Conservation (phyloP, 2,797 vertebrate species). For the Champsocephalus gunnari region DNA sequence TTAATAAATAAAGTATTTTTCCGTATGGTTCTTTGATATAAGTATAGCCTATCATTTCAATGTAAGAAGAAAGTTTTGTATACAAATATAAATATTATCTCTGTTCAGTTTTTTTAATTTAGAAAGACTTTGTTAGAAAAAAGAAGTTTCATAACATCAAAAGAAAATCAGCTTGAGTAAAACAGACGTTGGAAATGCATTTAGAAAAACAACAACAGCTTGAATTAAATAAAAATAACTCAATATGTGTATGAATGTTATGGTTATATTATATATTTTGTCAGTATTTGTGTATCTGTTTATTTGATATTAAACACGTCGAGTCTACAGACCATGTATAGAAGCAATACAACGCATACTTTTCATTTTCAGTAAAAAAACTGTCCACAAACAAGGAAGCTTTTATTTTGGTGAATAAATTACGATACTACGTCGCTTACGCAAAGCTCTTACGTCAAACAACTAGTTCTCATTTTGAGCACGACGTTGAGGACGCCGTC, state of each 20-base stretch:
- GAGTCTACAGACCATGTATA: neutral
- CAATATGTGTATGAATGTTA: neutral
- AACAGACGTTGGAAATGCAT: neutral
- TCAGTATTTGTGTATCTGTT: neutral
- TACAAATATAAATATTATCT: neutral
- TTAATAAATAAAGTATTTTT: neutral
- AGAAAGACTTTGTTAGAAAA: neutral
- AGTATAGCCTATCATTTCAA: neutral
- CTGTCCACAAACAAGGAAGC: too few relatives aligned
- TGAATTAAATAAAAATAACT: neutral
- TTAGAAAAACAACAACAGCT: neutral
- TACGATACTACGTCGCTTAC: neutral
- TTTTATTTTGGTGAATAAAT: neutral
- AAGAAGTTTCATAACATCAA: neutral
- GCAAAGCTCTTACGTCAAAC: neutral
- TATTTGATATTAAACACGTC: neutral
- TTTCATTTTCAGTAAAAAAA: neutral
- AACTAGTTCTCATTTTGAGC: neutral
- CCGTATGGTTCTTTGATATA: neutral
- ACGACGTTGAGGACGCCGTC: neutral
- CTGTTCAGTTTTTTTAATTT: neutral
- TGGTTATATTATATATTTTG: neutral
- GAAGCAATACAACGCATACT: neutral
- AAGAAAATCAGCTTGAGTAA: neutral
- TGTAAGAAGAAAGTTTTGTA: neutral